phyloP scores from a whole-genome alignment of 2,797 vertebrate species.

The Pipistrellus pipistrellus region DNA sequence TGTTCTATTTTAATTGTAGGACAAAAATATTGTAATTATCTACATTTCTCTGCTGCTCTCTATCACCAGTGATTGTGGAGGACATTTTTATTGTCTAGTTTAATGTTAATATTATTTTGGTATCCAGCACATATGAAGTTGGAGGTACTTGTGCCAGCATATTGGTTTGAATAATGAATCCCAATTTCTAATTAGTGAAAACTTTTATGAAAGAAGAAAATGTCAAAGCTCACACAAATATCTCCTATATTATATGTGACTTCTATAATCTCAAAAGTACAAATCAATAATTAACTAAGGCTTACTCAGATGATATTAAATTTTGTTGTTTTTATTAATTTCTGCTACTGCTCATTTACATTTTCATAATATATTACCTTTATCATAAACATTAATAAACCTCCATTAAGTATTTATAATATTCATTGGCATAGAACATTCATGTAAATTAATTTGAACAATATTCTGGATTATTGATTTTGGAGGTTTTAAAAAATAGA shows the following conservation, averaged over 20 bases:
- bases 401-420: neutral
- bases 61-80: neutral
- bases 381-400: neutral
- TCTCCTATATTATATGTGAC: neutral
- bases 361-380: neutral
- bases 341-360: neutral
- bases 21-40: neutral
- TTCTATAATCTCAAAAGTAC: neutral
- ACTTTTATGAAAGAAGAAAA: conserved; percentile 42
- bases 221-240: neutral
- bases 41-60: neutral
- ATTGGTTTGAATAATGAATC: conserved; percentile 41
- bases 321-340: conserved; percentile 1
- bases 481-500: neutral
- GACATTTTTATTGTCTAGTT: neutral
- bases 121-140: neutral
- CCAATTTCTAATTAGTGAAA: conserved; percentile 2
- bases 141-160: neutral
- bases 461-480: neutral
- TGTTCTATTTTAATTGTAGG: neutral
- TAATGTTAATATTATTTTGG: conserved; percentile 41
- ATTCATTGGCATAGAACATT: neutral
- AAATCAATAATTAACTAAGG: neutral
- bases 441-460: neutral
- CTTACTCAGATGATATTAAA: neutral